Base-by-base conservation (phyloP, 2,888 invertebrate genomes). In the Cerastis rubricosa region DNA sequence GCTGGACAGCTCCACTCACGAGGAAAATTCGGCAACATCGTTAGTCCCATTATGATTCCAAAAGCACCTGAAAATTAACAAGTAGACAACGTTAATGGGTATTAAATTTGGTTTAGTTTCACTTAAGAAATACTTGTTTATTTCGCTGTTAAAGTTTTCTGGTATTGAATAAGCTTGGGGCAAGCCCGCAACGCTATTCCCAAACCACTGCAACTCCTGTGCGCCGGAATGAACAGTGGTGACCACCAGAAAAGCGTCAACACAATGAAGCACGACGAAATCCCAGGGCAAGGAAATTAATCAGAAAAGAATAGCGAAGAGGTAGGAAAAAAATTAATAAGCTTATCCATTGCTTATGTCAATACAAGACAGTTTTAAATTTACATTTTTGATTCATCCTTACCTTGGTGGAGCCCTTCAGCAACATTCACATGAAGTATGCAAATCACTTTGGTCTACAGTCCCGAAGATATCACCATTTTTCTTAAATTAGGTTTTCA, bases 31-130 rank as follows among this genome's bases (percentile, higher is more conserved):
- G 94, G 89, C 19, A 92, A 66, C 29, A 92, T 81, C n/a, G 90
- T 91, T 84, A 96, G 87, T 45, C 93, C 94, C 25, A 91, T 81
- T 57, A 94, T 89, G 19, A 93, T 90, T 0, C 95, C 93, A 19
- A 91, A 85, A 11, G 93, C 91, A 81, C 95, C 96, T 96, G 90
- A 12, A 89, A 90, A 57, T 57, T n/a, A 45, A 76, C 68, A 64
- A 9, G 14, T 49, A 19, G 3, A n/a, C 3, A n/a, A 35, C 19
- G 19, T 61, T 4, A 35, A 19, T 61, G 5, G 1, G 1, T 61
- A 19, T 35, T 61, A 9, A 61, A 61, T 19, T 35, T 35, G 61
- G 25, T 57, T 14, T 57, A 25, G 7, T 57, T 57, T 57, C 19
- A 22, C 51, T 22, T 22, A 8, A 19, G 0, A 17, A 45, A 47